phyloP scores from a whole-genome alignment of 2,888 invertebrate genomes.

The Cynaeus angustus region DNA sequence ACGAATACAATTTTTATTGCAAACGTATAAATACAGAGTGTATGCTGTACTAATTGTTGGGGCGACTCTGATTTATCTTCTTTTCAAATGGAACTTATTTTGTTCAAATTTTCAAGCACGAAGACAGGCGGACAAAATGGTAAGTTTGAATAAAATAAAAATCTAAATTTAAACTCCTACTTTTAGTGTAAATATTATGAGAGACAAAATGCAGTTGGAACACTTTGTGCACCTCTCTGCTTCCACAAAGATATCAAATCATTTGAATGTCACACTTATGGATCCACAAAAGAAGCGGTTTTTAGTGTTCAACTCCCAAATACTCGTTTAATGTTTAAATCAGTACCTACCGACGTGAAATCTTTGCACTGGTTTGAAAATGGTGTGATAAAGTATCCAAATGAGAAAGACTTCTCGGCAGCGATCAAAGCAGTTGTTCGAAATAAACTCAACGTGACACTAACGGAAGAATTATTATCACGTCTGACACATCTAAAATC shows the following conservation, averaged over 20 bases:
- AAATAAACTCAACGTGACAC: slow-evolving; percentile 74
- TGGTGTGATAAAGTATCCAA: slow-evolving; percentile 72
- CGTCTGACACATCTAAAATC: slow-evolving; percentile 72
- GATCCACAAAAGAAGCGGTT: slow-evolving; percentile 77
- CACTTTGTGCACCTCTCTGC: slow-evolving; percentile 79
- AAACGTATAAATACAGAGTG: slow-evolving; percentile 64
- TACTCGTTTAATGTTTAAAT: slow-evolving; percentile 76
- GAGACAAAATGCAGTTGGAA: slow-evolving; percentile 75
- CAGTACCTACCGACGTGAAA: slow-evolving; percentile 69
- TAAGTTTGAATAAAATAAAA: slow-evolving; percentile 68
- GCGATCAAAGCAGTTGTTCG: slow-evolving; percentile 74
- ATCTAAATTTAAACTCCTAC: not conserved
- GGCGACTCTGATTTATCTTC: slow-evolving; percentile 70
- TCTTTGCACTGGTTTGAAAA: slow-evolving; percentile 71
- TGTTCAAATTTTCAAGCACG: slow-evolving; percentile 77
- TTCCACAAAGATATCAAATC: slow-evolving; percentile 73
- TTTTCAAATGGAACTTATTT: slow-evolving; percentile 75
- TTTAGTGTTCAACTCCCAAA: slow-evolving; percentile 77
- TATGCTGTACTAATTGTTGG: slow-evolving; percentile 67
- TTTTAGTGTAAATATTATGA: slow-evolving; percentile 75
- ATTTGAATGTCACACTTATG: slow-evolving; percentile 77
- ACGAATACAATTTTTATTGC: slow-evolving; percentile 66
- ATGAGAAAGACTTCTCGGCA: slow-evolving; percentile 73
- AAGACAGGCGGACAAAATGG: slow-evolving; percentile 75
- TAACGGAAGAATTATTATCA: slow-evolving; percentile 72